Conservation (phyloP, 2,797 vertebrate genomes). For the Okamejei kenojei region DNA sequence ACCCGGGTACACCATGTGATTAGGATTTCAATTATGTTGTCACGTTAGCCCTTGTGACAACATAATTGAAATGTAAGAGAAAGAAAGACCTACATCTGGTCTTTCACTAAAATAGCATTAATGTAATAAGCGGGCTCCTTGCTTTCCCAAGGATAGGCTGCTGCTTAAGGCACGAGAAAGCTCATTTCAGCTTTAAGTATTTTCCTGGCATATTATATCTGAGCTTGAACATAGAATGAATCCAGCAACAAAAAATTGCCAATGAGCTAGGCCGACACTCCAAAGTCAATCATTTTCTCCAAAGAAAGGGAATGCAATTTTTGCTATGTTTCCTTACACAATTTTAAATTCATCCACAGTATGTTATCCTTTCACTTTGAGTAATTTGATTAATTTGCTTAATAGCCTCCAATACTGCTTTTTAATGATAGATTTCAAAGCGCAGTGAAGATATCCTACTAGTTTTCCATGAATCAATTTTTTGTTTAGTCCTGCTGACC, state of each 20-base stretch:
- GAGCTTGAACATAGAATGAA: neutral
- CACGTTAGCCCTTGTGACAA: too few species aligned
- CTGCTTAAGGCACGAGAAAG: neutral
- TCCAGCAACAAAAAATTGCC: neutral
- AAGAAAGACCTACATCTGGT: neutral
- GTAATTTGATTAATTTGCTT: neutral
- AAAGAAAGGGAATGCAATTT: too few species aligned
- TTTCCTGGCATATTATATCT: neutral
- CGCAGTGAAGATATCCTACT: neutral
- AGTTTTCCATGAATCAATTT: neutral
- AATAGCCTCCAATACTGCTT: too few species aligned
- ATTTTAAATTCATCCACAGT: neutral
- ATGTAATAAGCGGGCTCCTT: neutral
- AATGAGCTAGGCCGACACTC: neutral
- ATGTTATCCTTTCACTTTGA: neutral
- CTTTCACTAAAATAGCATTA: neutral
- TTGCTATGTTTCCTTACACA: too few species aligned
- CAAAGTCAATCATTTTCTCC: neutral
- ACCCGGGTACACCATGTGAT: too few species aligned
- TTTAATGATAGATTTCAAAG: too few species aligned
- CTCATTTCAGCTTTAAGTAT: neutral
- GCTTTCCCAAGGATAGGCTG: neutral
- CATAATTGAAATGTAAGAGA: too few species aligned
- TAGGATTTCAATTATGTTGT: too few species aligned
- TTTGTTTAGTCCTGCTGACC: neutral